These are phyloP conservation scores for Lucifuga dentata DNA, from an alignment of 2,113 vertebrate genomes.

Conservation along the genomic window DNA sequence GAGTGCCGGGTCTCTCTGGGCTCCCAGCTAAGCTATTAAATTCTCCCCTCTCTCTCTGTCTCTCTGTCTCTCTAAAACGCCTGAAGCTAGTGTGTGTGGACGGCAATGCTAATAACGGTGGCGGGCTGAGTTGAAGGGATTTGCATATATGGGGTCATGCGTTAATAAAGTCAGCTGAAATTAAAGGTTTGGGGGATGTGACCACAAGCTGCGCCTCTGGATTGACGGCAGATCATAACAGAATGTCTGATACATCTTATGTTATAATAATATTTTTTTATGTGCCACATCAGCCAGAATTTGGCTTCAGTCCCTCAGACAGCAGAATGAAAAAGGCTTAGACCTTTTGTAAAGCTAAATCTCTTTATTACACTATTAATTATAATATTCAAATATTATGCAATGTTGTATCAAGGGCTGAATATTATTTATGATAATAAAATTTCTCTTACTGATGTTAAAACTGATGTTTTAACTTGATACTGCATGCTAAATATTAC, in stretches of 20 bases:
- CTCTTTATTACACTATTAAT: too few relatives aligned
- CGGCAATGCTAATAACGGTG: constrained; percentile 6
- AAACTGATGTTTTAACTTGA: too few relatives aligned
- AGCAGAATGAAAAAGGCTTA: too few relatives aligned
- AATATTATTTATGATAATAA: too few relatives aligned
- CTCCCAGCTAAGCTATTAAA: not conserved
- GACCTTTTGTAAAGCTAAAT: too few relatives aligned
- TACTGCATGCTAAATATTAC: too few relatives aligned
- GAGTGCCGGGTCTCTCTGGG: constrained; percentile 11
- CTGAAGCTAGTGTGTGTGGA: not conserved
- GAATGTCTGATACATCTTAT: not conserved
- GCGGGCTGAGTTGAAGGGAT: not conserved
- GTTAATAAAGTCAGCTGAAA: constrained; percentile 19
- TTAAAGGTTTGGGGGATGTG: not conserved
- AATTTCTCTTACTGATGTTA: too few relatives aligned
- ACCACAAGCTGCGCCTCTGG: not conserved
- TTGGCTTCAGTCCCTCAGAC: too few relatives aligned
- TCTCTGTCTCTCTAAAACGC: not conserved
- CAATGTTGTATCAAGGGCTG: too few relatives aligned
- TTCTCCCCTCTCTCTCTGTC: not conserved
- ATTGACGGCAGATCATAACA: not conserved
- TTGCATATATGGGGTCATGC: constrained; percentile 21
- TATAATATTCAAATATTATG: too few relatives aligned
- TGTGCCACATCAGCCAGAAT: not conserved
- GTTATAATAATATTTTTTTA: not conserved